These are phyloP conservation scores for Rhinella marina DNA, from an alignment of 2,797 vertebrate species.

Conservation along the genomic window DNA sequence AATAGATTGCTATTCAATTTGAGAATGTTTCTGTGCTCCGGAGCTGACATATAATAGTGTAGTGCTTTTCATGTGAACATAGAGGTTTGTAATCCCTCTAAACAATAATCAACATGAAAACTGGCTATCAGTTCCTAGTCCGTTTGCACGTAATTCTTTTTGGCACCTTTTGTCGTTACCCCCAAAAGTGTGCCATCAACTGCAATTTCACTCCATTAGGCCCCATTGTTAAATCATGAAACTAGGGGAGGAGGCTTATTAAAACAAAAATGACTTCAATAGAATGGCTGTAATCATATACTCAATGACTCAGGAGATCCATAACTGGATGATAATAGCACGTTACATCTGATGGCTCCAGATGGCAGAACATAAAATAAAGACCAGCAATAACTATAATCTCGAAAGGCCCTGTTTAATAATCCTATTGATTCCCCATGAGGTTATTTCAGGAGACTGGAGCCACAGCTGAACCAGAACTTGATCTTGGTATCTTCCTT, in stretches of 20 bases:
- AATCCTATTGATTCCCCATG: slow-evolving; percentile 62
- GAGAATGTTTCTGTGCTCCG: slow-evolving; percentile 21
- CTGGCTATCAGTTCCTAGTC: slow-evolving; percentile 52
- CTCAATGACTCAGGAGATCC: slow-evolving; percentile 61
- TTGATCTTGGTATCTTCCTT: slow-evolving; percentile 33
- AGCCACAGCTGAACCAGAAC: slow-evolving; percentile 25
- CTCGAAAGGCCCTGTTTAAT: slow-evolving; percentile 62
- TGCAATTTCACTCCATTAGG: slow-evolving; percentile 59
- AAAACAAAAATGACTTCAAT: slow-evolving; percentile 62
- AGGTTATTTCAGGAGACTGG: slow-evolving; percentile 56
- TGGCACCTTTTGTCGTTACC: slow-evolving; percentile 60
- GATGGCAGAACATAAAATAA: slow-evolving; percentile 63
- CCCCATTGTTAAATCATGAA: slow-evolving; percentile 59
- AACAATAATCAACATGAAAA: slow-evolving; percentile 55
- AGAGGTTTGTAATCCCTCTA: slow-evolving; percentile 57
- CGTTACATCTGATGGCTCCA: slow-evolving; percentile 62
- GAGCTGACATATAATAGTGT: slow-evolving; percentile 9
- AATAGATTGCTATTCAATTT: background rate
- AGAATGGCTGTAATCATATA: slow-evolving; percentile 62
- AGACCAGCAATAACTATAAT: slow-evolving; percentile 63
- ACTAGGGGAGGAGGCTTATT: slow-evolving; percentile 61
- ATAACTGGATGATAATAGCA: slow-evolving; percentile 63
- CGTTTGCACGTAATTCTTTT: slow-evolving; percentile 54
- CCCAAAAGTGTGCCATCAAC: slow-evolving; percentile 55
- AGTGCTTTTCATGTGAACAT: slow-evolving; percentile 38